Conservation (phyloP, 2,113 vertebrate species). For the Saccopteryx leptura region DNA sequence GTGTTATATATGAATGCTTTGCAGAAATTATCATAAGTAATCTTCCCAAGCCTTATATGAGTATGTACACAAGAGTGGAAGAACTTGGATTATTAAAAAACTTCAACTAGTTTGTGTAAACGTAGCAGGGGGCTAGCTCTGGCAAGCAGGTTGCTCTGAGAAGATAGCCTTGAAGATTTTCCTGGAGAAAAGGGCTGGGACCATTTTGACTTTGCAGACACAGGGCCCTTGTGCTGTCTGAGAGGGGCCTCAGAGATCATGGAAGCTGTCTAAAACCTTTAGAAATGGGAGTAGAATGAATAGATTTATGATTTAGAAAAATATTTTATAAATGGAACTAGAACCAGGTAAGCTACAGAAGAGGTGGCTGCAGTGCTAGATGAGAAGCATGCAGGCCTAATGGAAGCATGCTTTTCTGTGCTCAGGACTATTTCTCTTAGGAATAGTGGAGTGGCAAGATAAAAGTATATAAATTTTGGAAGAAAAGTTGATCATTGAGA, state of each 20-base stretch:
- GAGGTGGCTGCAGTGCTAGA: not conserved
- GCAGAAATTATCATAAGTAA: not conserved
- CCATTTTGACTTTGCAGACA: not conserved
- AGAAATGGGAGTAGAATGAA: not conserved
- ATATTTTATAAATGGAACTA: not conserved
- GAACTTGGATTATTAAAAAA: not conserved
- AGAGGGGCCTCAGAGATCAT: not conserved
- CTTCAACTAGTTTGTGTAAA: not conserved
- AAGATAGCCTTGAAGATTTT: not conserved
- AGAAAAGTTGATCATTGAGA: not conserved
- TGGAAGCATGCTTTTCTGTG: not conserved
- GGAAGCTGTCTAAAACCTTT: not conserved
- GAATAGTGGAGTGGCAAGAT: not conserved
- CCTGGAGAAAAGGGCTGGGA: not conserved
- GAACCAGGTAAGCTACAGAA: not conserved
- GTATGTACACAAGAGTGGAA: not conserved
- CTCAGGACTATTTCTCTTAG: not conserved
- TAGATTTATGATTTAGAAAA: not conserved
- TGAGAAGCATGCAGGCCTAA: fast-evolving
- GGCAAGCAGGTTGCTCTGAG: not conserved
- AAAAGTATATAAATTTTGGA: not conserved
- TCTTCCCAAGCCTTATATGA: not conserved
- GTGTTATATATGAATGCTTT: not conserved
- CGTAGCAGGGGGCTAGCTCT: not conserved
- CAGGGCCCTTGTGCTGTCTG: not conserved